These are phyloP conservation scores for Halocynthia roretzi DNA, from an alignment of 23 tunicate species.

Conservation along the genomic window DNA sequence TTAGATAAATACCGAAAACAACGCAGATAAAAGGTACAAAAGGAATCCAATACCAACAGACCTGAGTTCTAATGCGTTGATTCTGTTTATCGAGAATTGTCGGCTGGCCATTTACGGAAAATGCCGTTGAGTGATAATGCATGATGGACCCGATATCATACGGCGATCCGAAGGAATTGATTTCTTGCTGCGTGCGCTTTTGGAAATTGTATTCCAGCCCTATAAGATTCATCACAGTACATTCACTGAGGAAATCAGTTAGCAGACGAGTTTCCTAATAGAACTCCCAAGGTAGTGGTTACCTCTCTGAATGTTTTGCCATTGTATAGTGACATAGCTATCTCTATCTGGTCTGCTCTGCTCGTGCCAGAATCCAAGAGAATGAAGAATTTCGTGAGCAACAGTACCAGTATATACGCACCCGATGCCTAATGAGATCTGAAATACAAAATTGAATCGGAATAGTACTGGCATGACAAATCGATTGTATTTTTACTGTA, in stretches of 20 bases:
- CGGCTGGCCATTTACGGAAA: slow-evolving; percentile 18
- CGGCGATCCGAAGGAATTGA: slow-evolving; percentile 23
- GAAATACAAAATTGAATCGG: not conserved
- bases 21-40: no score
- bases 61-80: slow-evolving; percentile 1
- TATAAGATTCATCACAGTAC: not conserved
- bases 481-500: not conserved
- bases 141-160: slow-evolving; percentile 24
- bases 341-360: slow-evolving; percentile 50
- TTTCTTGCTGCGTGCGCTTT: not conserved
- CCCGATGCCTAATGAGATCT: slow-evolving; percentile 42
- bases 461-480: not conserved
- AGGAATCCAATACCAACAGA: not conserved
- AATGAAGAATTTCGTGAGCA: slow-evolving; percentile 44
- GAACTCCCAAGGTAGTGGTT: not conserved
- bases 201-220: slow-evolving; percentile 35
- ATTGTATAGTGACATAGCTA: slow-evolving; percentile 12
- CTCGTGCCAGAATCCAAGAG: slow-evolving; percentile 60
- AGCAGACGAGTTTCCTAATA: not conserved
- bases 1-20: no score
- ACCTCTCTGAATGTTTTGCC: slow-evolving; percentile 19
- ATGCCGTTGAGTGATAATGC: slow-evolving; percentile 26
- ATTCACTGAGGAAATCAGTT: not conserved
- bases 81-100: slow-evolving; percentile 9
- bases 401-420: slow-evolving; percentile 38